Evolutionary conservation across 1,140 invertebrate species (phyloP).

Genomic region (Diprion similis): DNA sequence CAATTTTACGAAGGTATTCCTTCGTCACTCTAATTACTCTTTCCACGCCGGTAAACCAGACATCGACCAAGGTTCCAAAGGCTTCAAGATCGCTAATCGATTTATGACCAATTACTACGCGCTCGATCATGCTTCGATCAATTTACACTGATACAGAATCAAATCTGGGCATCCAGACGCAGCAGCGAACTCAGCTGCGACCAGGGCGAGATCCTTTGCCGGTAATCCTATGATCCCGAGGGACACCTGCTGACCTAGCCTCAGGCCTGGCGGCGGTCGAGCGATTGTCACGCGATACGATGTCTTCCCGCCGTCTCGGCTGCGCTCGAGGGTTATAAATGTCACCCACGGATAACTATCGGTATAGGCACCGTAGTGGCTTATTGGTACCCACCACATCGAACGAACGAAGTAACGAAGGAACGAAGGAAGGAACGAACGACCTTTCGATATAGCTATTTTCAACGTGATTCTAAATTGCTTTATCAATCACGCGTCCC

Average conservation of each 20-base stretch:
- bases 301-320: neutral
- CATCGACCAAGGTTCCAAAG: too few species aligned
- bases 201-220: neutral
- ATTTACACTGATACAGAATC: too few species aligned
- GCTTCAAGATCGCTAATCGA: too few species aligned
- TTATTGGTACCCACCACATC: too few species aligned
- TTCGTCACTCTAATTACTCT: too few species aligned
- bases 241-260: neutral
- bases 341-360: neutral
- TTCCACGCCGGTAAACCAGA: too few species aligned
- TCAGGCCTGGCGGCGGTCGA: neutral
- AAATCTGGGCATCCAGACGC: too few species aligned
- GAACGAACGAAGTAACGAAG: neutral
- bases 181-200: neutral
- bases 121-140: too few species aligned
- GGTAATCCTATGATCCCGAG: conserved; percentile 4
- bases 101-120: too few species aligned
- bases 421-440: neutral
- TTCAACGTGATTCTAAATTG: neutral
- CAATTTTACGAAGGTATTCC: too few species aligned
- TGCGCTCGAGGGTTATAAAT: neutral
- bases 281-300: conserved; percentile 7
- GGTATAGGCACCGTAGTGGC: neutral
- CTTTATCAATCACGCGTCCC: neutral
- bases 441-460: neutral